Evolutionary conservation across 1,140 invertebrate genomes (phyloP), one percentile per base, ranked within the genome.

Genomic region (Heliothis subflexa): DNA sequence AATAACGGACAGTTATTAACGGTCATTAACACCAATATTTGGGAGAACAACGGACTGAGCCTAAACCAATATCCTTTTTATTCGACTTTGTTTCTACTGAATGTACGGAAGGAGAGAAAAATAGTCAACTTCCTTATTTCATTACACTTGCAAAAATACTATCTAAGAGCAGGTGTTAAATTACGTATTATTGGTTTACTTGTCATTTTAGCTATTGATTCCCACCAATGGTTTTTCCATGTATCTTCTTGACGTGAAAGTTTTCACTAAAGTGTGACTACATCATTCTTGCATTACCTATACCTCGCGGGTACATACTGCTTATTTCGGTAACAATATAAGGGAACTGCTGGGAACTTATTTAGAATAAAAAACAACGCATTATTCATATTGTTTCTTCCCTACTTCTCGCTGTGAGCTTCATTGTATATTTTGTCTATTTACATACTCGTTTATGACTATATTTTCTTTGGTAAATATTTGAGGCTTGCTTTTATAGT

Each of bases 151-250:
- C 18, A 47, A 40, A 57, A 59, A 57, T 18, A 13, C 40, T 45
- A 59, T 73, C 33, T 59, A 49, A 45, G 18, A 21, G 16, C 73
- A 75, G 73, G 47, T 75, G 73, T 78, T 54, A 59, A 70, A 71
- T 75, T 78, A 68, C 64, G 70, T 59, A 59, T 78, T 59, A 78
- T 78, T 78, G 76, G 64, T 70, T 68, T 78, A 70, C 62, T 57
- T 70, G 75, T 57, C 75, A n/a, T 11, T 14, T 59, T 70, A 78
- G 33, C 40, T 4, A 71, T 78, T 16, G 74, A 47, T 79, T 68
- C 14, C 66, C 40, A 18, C 50, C 59, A 28, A 79, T 68, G 66
- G 78, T 50, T 62, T 74, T 78, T 49, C 33, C 18, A 54, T 62
- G 71, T 79, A 57, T 66, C 33, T 47, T 18, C 14, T 5, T 78